phyloP scores from a whole-genome alignment of 2,888 invertebrate species.

The Acleris sparsana region DNA sequence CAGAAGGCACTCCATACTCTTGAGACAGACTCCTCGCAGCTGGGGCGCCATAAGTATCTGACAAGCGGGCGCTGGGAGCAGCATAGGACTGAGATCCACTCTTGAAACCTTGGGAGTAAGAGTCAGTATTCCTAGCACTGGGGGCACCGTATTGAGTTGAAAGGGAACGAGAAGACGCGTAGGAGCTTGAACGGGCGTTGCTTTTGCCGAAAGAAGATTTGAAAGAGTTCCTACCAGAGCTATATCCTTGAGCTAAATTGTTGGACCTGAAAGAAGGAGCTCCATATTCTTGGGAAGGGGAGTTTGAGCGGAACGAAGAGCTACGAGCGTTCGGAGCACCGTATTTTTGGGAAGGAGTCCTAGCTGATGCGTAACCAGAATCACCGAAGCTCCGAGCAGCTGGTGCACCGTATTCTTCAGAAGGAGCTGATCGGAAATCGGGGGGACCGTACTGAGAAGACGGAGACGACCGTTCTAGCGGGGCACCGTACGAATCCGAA shows the following conservation, averaged over 20 bases:
- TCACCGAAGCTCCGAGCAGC: slow-evolving; percentile 48
- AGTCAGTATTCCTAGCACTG: slow-evolving; percentile 48
- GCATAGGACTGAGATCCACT: slow-evolving; percentile 57
- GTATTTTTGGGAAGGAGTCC: slow-evolving; percentile 49
- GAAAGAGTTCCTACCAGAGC: slow-evolving; percentile 52
- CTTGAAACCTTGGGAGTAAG: slow-evolving; percentile 49
- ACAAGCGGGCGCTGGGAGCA: slow-evolving; percentile 50
- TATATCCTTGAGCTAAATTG: slow-evolving; percentile 51
- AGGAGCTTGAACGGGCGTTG: slow-evolving; percentile 50
- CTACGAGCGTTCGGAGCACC: slow-evolving; percentile 49
- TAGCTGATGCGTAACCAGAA: slow-evolving; percentile 33
- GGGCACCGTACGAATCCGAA: slow-evolving; percentile 47
- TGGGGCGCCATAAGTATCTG: slow-evolving; percentile 53
- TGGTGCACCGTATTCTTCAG: slow-evolving; percentile 57
- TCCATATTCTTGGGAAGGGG: slow-evolving; percentile 56
- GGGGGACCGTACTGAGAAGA: slow-evolving; percentile 52
- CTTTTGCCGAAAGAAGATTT: slow-evolving; percentile 49
- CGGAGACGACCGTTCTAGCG: slow-evolving; percentile 46
- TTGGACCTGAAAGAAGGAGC: slow-evolving; percentile 49
- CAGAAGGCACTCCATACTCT: slow-evolving; percentile 76
- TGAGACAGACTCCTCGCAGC: slow-evolving; percentile 53
- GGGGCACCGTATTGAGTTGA: slow-evolving; percentile 53
- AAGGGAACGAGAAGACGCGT: slow-evolving; percentile 47
- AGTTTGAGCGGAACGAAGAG: slow-evolving; percentile 42
- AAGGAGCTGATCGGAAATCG: slow-evolving; percentile 52